Base-by-base conservation (phyloP, 2,113 vertebrate genomes). In the Coptodon rendalli region DNA sequence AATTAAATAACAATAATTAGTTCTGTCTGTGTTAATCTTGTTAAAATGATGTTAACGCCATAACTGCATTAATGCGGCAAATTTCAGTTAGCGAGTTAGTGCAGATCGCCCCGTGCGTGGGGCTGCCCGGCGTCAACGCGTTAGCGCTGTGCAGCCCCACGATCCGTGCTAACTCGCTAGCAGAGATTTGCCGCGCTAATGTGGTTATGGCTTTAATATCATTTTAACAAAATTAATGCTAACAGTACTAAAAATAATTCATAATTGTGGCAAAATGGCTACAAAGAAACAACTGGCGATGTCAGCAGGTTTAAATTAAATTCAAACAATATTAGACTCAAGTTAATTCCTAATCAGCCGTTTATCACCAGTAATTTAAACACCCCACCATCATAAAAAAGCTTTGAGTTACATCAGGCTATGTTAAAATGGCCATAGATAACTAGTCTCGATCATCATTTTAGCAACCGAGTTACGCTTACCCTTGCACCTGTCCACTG, bases 121-220 rank as follows among this genome's bases (percentile, higher is more conserved):
- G 57, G 29, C 29, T 61, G 16, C 29, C 29, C 1, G 8, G 29
- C 29, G 0, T 4, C 8, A 34, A 61, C 1, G 5, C 1, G 0
- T 61, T 6, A 11, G 5, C 16, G 0, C 9, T 0, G 16, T 0
- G 9, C 29, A 61, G 59, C 29, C 5, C 59, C 59, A 61, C 4
- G 29, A 61, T 61, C 29, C 16, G 0, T 34, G 57, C 57, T 61
- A 61, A 61, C 29, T 61, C 57, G 9, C 29, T 61, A 61, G 16
- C 57, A 61, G 57, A 34, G 57, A 61, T 61, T 19, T 61, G 29
- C 29, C 1, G 3, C 16, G 2, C 34, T 61, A 61, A 61, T 61
- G 29, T 3, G 29, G 3, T 61, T 61, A 19, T 61, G 27, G 3
- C 27, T 27, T 27, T 27, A 27, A 27, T 27, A 3, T 27, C 27